Evolutionary conservation across 1,140 invertebrate species (phyloP).

Genomic region (Prorops nasuta): DNA sequence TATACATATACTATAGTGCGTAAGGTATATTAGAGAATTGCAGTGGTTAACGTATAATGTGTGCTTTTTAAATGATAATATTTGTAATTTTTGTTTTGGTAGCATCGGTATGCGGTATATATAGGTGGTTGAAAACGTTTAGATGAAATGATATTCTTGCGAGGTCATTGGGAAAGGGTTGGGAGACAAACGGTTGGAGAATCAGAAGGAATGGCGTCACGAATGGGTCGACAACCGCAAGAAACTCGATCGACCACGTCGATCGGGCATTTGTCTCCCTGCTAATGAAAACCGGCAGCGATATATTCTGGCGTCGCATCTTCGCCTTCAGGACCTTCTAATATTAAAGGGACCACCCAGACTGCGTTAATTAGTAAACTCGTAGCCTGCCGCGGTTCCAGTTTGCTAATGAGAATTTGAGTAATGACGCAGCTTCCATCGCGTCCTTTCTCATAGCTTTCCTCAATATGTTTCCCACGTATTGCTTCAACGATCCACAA

Average conservation of each 20-base stretch:
- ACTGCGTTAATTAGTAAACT: slow-evolving; percentile 48
- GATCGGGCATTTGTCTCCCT: slow-evolving; percentile 28
- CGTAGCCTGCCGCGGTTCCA: slow-evolving; percentile 32
- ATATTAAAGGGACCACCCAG: slow-evolving; percentile 36
- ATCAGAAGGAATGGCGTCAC: background rate
- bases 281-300: slow-evolving; percentile 38
- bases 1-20: too few species aligned
- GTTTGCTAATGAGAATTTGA: slow-evolving; percentile 46
- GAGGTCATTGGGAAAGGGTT: too few species aligned
- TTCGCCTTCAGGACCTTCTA: slow-evolving; percentile 22
- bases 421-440: slow-evolving; percentile 40
- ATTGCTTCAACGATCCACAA: too few species aligned
- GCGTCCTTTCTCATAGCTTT: slow-evolving; percentile 24
- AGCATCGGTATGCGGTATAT: too few species aligned
- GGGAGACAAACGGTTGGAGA: background rate
- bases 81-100: background rate
- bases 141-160: too few species aligned
- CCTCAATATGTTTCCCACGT: too few species aligned
- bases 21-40: too few species aligned
- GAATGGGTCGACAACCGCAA: background rate
- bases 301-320: slow-evolving; percentile 33
- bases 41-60: background rate
- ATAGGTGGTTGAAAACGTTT: too few species aligned
- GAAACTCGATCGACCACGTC: slow-evolving; percentile 20
- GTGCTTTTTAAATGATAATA: background rate